Evolutionary conservation across 2,113 vertebrate species (phyloP).

Genomic region (Calypte anna): DNA sequence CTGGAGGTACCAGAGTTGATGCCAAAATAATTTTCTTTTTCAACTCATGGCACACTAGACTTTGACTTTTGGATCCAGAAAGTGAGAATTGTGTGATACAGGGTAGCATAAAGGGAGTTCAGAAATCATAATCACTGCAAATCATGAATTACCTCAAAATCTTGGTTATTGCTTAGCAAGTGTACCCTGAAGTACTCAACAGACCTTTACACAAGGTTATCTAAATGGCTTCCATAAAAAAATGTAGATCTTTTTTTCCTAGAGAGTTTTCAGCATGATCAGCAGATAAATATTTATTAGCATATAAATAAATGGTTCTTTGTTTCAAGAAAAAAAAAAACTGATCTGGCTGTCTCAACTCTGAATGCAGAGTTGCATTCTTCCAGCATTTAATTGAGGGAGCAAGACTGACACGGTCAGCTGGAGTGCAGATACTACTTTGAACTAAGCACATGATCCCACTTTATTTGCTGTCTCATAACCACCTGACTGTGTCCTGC

Average conservation of each 20-base stretch:
- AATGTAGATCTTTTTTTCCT: not conserved
- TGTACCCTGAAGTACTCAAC: not conserved
- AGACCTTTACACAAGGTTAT: not conserved
- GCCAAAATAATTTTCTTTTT: not conserved
- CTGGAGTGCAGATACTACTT: not conserved
- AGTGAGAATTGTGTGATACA: not conserved
- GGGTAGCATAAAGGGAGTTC: not conserved
- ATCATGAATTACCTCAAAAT: not conserved
- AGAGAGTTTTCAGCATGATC: not conserved
- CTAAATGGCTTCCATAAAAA: not conserved
- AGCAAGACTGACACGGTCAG: constrained; percentile 29
- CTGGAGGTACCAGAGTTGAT: not conserved
- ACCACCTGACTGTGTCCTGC: not conserved
- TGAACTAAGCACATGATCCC: not conserved
- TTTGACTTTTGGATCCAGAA: constrained; percentile 2
- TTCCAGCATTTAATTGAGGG: not conserved
- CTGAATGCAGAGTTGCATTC: not conserved
- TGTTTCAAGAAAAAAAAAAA: not conserved
- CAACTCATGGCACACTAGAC: not conserved
- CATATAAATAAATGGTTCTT: not conserved
- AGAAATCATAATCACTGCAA: not conserved
- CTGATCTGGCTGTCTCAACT: too few relatives aligned
- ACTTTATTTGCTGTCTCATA: not conserved
- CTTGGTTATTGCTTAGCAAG: not conserved
- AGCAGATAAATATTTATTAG: constrained; percentile 13